A percentile compares a stretch with the other conserved stretches of the same genome.
Conservation (phyloP, 2,888 invertebrate genomes). For the Coecobrya sp. region DNA sequence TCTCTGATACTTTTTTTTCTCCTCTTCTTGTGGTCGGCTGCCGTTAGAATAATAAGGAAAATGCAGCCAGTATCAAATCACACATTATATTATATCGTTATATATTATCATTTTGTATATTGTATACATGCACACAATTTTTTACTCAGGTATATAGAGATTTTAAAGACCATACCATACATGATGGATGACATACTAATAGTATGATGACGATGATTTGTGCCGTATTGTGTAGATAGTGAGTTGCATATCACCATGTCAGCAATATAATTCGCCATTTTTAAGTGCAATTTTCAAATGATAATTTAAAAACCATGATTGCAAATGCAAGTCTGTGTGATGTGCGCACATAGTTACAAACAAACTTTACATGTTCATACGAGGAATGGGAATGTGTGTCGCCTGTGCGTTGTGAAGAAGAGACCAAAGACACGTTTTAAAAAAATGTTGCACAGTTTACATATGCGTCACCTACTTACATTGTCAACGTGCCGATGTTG, state of each 20-base stretch:
- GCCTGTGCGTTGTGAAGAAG: neutral
- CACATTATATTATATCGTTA: constrained; percentile 22
- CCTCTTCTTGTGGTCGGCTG: constrained; percentile 72
- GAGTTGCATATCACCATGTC: neutral
- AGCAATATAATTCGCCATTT: neutral
- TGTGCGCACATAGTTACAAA: neutral
- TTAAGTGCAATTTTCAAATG: constrained; percentile 48
- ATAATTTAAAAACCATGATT: constrained; percentile 24
- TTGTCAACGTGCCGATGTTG: constrained; percentile 33
- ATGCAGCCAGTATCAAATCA: constrained; percentile 55
- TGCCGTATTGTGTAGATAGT: neutral
- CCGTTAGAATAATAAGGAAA: constrained; percentile 75
- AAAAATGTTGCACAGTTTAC: constrained; percentile 33
- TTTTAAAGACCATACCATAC: neutral
- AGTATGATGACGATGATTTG: neutral
- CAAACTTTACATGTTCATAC: neutral
- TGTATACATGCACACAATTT: neutral
- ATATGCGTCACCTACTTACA: constrained; percentile 44
- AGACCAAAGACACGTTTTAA: constrained; percentile 31
- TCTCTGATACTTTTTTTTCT: constrained; percentile 65
- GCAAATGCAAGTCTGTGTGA: neutral
- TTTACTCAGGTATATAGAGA: neutral
- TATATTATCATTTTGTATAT: constrained; percentile 19
- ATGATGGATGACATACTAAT: neutral
- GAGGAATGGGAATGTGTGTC: constrained; percentile 24